These are phyloP conservation scores for Gortyna flavago DNA, from an alignment of 2,888 invertebrate species.

Conservation along the genomic window DNA sequence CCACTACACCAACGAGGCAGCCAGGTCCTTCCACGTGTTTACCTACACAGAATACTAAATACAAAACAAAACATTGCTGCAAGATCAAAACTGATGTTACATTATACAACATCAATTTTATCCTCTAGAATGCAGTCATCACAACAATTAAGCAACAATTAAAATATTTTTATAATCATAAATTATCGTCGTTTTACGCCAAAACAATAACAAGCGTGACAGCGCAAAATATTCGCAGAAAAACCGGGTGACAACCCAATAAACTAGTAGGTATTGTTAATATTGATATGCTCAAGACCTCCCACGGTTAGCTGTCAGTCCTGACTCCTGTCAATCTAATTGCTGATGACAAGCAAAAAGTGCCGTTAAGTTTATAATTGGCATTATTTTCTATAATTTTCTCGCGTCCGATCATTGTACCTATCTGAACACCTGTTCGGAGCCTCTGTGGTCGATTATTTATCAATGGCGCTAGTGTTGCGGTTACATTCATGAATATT, in stretches of 20 bases:
- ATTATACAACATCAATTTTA: constrained; percentile 15
- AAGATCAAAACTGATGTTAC: constrained; percentile 26
- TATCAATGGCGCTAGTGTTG: constrained; percentile 75
- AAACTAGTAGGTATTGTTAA: constrained; percentile 34
- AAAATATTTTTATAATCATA: constrained; percentile 57
- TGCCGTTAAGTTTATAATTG: constrained; percentile 53
- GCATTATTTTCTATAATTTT: constrained; percentile 59
- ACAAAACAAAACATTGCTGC: neutral
- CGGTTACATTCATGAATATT: constrained; percentile 73
- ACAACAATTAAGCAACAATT: constrained; percentile 57
- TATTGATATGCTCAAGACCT: constrained; percentile 21
- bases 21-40: neutral
- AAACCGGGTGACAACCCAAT: constrained; percentile 33
- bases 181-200: constrained; percentile 48
- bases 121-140: constrained; percentile 21
- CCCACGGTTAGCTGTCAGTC: constrained; percentile 23
- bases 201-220: constrained; percentile 35
- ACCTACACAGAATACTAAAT: neutral
- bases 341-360: constrained; percentile 46
- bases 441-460: constrained; percentile 63
- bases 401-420: constrained; percentile 52
- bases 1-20: neutral
- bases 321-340: constrained; percentile 58
- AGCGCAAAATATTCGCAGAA: constrained; percentile 32
- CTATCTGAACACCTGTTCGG: constrained; percentile 45